Base-by-base conservation (phyloP, 2,797 vertebrate genomes). In the Pangasius sanitwongsei region DNA sequence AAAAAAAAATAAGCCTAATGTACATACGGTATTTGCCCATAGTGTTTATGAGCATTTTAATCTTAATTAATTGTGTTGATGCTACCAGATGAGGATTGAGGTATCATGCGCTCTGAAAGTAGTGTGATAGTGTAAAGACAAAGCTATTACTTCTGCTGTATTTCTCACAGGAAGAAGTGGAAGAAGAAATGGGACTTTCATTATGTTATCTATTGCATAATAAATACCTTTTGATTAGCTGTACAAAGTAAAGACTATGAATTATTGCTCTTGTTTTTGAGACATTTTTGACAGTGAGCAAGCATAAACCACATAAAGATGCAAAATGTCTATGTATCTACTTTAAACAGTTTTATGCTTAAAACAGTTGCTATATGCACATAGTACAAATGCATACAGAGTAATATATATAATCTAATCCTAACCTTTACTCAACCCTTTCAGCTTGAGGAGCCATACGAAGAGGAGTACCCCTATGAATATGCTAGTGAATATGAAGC, bases 361-460 rank as follows among this genome's bases (percentile, higher is more conserved):
- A 44, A 78, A 53, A 44, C 0, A 53, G 3, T n/a, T 77, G 11
- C 48, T 53, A n/a, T 77, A 78, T 37, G 13, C 41, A 57, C 18
- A 53, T 34, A 57, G 31, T 34, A 57, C 6, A 57, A 31, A 80
- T 34, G 53, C 34, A 80, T 57, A 11, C 50, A 80, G 3, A 20
- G n/a, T 57, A 34, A 59, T 15, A 37, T 55, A 37, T 69, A 41
- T 34, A 55, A 65, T 50, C 34, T 55, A 57, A 37, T 59, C 5
- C 3, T 75, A 50, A 63, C 6, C 15, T 85, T 0, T 81, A 84
- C 12, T 87, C 67, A 20, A 89, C 89, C 91, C 48, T 85, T 85
- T 0, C 37, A 96, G 95, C 13, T 0, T 44, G 89, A 91, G 31
- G 87, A n/a, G 6, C 48, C 83, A 69, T 70, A 85, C 53, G 83